phyloP scores from a whole-genome alignment of 2,797 vertebrate species.

The Danio kyathit region DNA sequence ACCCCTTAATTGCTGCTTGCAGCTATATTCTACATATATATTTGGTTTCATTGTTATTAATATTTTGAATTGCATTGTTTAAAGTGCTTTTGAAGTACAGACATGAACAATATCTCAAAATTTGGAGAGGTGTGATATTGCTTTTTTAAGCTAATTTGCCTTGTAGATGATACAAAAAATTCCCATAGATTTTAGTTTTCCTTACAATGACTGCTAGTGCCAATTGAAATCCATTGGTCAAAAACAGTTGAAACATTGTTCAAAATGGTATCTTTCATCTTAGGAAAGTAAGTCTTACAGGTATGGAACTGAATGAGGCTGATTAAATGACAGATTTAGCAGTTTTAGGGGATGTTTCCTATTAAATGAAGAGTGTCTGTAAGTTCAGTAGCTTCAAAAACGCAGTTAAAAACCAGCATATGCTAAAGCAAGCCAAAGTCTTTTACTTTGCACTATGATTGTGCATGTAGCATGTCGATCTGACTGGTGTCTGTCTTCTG shows the following conservation, averaged over 20 bases:
- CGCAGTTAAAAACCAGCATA: not conserved
- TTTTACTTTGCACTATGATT: slow-evolving; percentile 1
- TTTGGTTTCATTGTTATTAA: not conserved
- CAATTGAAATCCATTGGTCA: not conserved
- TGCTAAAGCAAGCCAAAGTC: not conserved
- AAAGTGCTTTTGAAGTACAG: too few relatives aligned
- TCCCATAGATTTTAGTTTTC: not conserved
- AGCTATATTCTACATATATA: not conserved
- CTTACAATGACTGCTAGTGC: not conserved
- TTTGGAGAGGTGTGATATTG: not conserved
- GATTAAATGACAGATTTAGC: not conserved
- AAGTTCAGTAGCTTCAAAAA: not conserved
- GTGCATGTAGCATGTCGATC: not conserved
- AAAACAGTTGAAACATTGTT: not conserved
- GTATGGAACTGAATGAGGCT: not conserved
- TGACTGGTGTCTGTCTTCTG: not conserved
- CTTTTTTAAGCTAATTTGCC: not conserved
- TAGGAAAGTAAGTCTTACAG: not conserved
- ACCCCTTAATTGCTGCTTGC: too few relatives aligned
- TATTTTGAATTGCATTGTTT: too few relatives aligned
- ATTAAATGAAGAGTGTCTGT: not conserved
- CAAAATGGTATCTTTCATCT: not conserved
- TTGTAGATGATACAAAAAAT: not conserved
- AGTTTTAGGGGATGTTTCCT: not conserved
- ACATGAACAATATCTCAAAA: too few relatives aligned